Base-by-base conservation (phyloP, 2,888 invertebrate genomes). In the Pegoplata infirma region DNA sequence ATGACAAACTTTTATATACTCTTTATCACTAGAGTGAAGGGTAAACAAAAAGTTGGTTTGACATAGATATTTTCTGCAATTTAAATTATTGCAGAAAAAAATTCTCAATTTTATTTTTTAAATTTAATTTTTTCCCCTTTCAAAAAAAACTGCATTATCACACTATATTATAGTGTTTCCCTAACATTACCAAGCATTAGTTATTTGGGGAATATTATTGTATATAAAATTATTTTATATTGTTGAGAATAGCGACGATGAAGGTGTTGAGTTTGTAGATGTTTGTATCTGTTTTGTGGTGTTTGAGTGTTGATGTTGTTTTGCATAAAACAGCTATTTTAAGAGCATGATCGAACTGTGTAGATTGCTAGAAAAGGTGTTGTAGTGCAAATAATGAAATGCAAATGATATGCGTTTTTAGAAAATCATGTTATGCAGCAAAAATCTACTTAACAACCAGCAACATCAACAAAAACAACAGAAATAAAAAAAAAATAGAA, bases 381-480 rank as follows among this genome's bases (percentile, higher is more conserved):
- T 80, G 76, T 55, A 71, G 64, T 82, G 81, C 82, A 85, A 85
- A 86, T 86, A 86, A 86, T 86, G 84, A 86, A 84, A 86, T 86
- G 86, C 86, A 86, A 86, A 86, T 86, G 85, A 86, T 86, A 86
- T 86, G 86, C 86, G 84, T 85, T 86, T 86, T 49, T n/a, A 66
- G 82, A 83, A 85, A 84, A 86, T 84, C 83, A 84, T 74, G 59
- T 61, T 76, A 10, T 68, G 59, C 25, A 82, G 81, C 82, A 81
- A 82, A 85, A 61, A 79, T 66, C 69, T 66, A 71, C 74, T 74
- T 82, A 71, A 67, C 47, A 56, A 67, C 46, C n/a, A 66, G 36
- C 28, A 72, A 40, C 61, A 61, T 44, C 25, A 61, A 25, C 17
- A 49, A 49, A 19, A 17, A n/a, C n/a, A n/a, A n/a, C n/a, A n/a